Percentiles rank a stretch among this genome's conserved stretches.
Conservation (phyloP, 2,797 vertebrate species). For the Molossus molossus region DNA sequence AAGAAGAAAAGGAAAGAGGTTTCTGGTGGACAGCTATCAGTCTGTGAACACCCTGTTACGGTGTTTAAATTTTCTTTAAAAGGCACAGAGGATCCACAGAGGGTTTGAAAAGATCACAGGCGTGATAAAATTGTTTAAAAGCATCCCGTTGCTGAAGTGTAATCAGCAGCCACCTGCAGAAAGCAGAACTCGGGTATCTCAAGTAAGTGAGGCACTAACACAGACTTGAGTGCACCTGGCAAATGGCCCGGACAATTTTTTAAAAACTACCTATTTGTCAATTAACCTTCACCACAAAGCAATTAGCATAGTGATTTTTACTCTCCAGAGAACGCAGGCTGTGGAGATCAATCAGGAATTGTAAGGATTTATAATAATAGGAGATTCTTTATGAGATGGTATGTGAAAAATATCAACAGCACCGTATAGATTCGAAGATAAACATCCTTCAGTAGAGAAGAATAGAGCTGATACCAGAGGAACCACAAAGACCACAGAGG, state of each 20-base stretch:
- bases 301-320: slow-evolving; percentile 69
- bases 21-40: not conserved
- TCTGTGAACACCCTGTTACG: not conserved
- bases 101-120: not conserved
- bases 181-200: slow-evolving; percentile 61
- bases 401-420: not conserved
- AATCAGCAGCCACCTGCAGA: slow-evolving; percentile 53
- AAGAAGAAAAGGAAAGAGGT: not conserved
- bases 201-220: slow-evolving; percentile 63
- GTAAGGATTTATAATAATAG: slow-evolving; percentile 25
- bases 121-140: not conserved
- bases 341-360: not conserved
- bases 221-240: slow-evolving; percentile 12
- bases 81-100: not conserved
- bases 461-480: not conserved
- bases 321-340: slow-evolving; percentile 45
- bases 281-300: slow-evolving; percentile 25
- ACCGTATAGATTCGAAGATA: not conserved
- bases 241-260: slow-evolving; percentile 55
- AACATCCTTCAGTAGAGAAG: not conserved
- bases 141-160: slow-evolving; percentile 66
- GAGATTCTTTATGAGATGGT: not conserved
- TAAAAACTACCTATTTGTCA: slow-evolving; percentile 50
- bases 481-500: not conserved
- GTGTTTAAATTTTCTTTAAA: slow-evolving; percentile 56